Percentiles rank a stretch among this genome's conserved stretches.
Conservation (phyloP, 2,888 invertebrate species). For the Drosophila picticornis region DNA sequence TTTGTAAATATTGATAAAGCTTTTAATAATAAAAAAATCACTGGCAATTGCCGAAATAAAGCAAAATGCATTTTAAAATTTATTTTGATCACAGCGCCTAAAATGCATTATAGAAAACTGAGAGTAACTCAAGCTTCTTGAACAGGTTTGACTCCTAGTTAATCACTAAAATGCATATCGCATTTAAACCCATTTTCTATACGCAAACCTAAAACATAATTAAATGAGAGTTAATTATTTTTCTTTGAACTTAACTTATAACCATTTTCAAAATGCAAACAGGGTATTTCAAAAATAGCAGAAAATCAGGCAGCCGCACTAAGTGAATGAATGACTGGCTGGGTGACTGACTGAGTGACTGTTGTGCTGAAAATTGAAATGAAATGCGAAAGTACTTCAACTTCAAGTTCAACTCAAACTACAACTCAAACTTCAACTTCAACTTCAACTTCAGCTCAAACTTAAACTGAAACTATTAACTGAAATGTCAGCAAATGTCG, state of each 20-base stretch:
- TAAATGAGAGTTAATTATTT: background rate
- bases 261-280: background rate
- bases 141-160: background rate
- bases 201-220: background rate
- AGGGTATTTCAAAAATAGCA: background rate
- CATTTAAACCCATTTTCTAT: no score
- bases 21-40: no score
- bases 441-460: background rate
- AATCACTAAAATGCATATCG: background rate
- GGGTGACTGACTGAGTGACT: constrained; percentile 30
- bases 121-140: no score
- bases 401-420: background rate
- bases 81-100: no score
- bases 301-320: constrained; percentile 13
- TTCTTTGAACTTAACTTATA: background rate
- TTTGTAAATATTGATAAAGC: no score
- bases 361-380: constrained; percentile 63
- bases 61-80: no score
- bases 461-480: constrained; percentile 4
- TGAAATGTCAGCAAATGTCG: constrained; percentile 9
- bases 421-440: background rate
- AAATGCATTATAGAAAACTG: no score
- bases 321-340: constrained; percentile 40
- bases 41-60: no score
- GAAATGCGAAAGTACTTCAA: constrained; percentile 50